Evolutionary conservation across 2,888 invertebrate genomes (phyloP).

Genomic region (Copidosoma aretas): DNA sequence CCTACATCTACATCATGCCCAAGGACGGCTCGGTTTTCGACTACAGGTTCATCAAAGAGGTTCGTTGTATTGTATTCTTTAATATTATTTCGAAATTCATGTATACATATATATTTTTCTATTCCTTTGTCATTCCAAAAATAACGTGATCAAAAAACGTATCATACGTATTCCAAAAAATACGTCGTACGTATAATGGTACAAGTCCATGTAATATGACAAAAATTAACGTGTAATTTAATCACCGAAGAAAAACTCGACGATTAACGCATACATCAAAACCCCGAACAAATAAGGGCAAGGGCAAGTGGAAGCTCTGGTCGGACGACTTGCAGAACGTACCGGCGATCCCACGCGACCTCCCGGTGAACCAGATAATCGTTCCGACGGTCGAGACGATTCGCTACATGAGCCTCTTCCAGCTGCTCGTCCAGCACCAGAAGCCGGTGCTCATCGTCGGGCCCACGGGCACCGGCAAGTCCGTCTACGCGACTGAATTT

Average conservation of each 20-base stretch:
- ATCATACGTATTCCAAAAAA: too few species aligned
- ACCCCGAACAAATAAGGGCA: conserved; percentile 64
- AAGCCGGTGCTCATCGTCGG: conserved; percentile 89
- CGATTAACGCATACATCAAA: neutral
- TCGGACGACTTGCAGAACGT: conserved; percentile 79
- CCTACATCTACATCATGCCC: conserved; percentile 86
- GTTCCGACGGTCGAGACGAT: conserved; percentile 92
- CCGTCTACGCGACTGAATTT: conserved; percentile 85
- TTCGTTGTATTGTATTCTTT: too few species aligned
- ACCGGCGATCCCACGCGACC: conserved; percentile 84
- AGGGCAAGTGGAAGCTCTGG: conserved; percentile 94
- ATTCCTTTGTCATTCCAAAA: too few species aligned
- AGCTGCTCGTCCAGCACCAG: conserved; percentile 78
- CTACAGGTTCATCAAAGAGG: conserved; percentile 89
- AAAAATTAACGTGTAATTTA: too few species aligned
- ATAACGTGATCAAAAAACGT: too few species aligned
- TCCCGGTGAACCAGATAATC: conserved; percentile 92
- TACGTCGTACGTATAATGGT: too few species aligned
- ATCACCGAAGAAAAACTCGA: too few species aligned
- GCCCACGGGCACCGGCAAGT: conserved; percentile 95
- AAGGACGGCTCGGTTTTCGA: conserved; percentile 85
- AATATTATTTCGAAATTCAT: too few species aligned
- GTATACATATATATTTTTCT: too few species aligned
- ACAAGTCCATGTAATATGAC: too few species aligned
- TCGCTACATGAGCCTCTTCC: conserved; percentile 80